Base-by-base conservation (phyloP, 2,113 vertebrate genomes). In the Pterocles burchelli region DNA sequence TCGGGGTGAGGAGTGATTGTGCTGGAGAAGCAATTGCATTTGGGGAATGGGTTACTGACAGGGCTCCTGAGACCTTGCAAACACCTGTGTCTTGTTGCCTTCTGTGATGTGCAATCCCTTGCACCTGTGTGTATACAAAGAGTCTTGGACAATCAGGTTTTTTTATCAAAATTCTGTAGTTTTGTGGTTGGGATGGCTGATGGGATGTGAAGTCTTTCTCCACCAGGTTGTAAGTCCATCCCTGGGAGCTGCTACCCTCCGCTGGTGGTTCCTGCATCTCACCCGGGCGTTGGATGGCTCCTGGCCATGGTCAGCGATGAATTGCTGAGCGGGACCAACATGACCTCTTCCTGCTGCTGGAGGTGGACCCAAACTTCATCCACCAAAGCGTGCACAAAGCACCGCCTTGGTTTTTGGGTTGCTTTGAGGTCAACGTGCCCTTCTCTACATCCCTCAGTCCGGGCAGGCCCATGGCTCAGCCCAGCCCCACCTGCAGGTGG, bases 111-210 rank as follows among this genome's bases (percentile, higher is more conserved):
- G 0, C 2, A 12, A 31, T 45, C 18, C 43, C 38, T 24, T 11
- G 62, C 7, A 8, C 0, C 0, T 6, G 3, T 4, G 15, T 7
- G 31, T 33, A 5, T 7, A 3, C n/a, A 2, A 15, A 59, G 8
- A 46, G 45, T 15, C 61, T 49, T n/a, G 54, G 59, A 61, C n/a
- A 54, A 55, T 28, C 13, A 1, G 8, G 11, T 2, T 28, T 13
- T 70, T 0, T 20, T 45, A 6, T 10, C 45, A 13, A 16, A 38
- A 13, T 10, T 22, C 8, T 5, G 1, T 17, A 3, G 17, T 34
- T 73, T 8, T 55, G 34, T 31, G 17, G 7, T 34, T 31, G 4
- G 51, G 11, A 2, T 45, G 20, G 45, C 31, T 38, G 62, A 14
- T 17, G 51, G 68, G 21, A 6, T 1, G 0, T 2, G 7, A 59